A percentile compares a stretch with the other conserved stretches of the same genome.
phyloP scores from a whole-genome alignment of 2,113 vertebrate genomes.

The Triplophysa siluroides region DNA sequence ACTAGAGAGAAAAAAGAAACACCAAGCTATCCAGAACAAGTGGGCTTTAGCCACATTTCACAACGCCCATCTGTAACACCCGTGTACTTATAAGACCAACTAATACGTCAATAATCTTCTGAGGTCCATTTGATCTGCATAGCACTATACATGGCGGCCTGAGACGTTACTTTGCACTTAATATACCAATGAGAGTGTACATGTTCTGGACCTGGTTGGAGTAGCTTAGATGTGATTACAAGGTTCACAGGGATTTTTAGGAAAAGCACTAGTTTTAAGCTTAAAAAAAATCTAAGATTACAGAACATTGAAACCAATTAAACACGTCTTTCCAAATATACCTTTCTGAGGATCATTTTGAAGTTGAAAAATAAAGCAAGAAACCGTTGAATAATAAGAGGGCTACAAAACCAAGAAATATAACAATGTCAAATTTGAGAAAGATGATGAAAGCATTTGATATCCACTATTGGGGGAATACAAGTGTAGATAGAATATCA shows the following conservation, averaged over 20 bases:
- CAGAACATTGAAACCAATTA: not conserved
- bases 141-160: slow-evolving; percentile 39
- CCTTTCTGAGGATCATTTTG: not conserved
- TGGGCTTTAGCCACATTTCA: slow-evolving; percentile 26
- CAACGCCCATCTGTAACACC: slow-evolving; percentile 12
- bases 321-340: slow-evolving; percentile 23
- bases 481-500: too few species aligned
- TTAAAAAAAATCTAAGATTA: not conserved
- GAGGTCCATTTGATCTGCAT: slow-evolving; percentile 47
- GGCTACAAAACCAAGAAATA: not conserved
- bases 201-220: not conserved
- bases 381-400: not conserved
- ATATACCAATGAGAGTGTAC: slow-evolving; percentile 12
- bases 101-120: slow-evolving; percentile 19
- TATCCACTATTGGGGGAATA: not conserved
- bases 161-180: slow-evolving; percentile 30
- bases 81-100: slow-evolving; percentile 20
- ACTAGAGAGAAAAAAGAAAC: slow-evolving; percentile 33
- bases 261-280: slow-evolving; percentile 21
- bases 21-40: slow-evolving; percentile 8
- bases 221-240: slow-evolving; percentile 18
- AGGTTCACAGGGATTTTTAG: slow-evolving; percentile 4
- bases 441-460: not conserved
- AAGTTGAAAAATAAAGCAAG: slow-evolving; percentile 12
- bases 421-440: not conserved